These are phyloP conservation scores for Euspilapteryx auroguttella DNA, from an alignment of 2,888 invertebrate species.

Conservation along the genomic window DNA sequence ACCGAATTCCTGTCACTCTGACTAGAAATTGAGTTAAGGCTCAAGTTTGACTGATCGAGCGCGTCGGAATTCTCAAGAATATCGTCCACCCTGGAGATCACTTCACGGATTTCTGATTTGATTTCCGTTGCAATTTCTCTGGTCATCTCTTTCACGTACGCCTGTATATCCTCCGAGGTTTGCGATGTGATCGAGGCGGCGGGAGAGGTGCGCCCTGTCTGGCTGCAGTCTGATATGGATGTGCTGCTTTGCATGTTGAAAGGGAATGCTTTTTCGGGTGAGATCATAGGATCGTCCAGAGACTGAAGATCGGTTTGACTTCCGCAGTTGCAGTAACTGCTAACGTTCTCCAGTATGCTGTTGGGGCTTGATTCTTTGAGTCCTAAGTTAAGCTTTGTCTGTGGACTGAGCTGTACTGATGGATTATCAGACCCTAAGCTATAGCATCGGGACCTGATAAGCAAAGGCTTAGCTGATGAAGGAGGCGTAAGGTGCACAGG, in stretches of 20 bases:
- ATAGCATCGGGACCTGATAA: slow-evolving; percentile 62
- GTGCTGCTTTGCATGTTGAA: slow-evolving; percentile 47
- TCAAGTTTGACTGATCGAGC: slow-evolving; percentile 52
- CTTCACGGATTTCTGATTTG: slow-evolving; percentile 79
- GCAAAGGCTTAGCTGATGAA: slow-evolving; percentile 18
- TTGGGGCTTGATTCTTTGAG: slow-evolving; percentile 53
- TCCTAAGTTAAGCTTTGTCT: slow-evolving; percentile 66
- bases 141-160: slow-evolving; percentile 77
- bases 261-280: slow-evolving; percentile 44
- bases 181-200: slow-evolving; percentile 53
- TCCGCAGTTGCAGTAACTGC: slow-evolving; percentile 68
- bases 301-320: slow-evolving; percentile 74
- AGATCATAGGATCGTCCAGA: slow-evolving; percentile 58
- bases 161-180: slow-evolving; percentile 69
- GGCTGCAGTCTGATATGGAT: slow-evolving; percentile 58
- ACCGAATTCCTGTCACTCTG: slow-evolving; percentile 69
- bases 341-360: slow-evolving; percentile 28
- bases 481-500: slow-evolving; percentile 33
- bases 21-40: slow-evolving; percentile 58
- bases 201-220: slow-evolving; percentile 58
- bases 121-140: slow-evolving; percentile 79
- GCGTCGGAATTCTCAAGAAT: slow-evolving; percentile 71
- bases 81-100: slow-evolving; percentile 79
- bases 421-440: slow-evolving; percentile 65
- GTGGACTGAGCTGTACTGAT: slow-evolving; percentile 60